A percentile compares a stretch with the other conserved stretches of the same genome.
Conservation (phyloP, 1,140 invertebrate species). For the Hestina assimilis region DNA sequence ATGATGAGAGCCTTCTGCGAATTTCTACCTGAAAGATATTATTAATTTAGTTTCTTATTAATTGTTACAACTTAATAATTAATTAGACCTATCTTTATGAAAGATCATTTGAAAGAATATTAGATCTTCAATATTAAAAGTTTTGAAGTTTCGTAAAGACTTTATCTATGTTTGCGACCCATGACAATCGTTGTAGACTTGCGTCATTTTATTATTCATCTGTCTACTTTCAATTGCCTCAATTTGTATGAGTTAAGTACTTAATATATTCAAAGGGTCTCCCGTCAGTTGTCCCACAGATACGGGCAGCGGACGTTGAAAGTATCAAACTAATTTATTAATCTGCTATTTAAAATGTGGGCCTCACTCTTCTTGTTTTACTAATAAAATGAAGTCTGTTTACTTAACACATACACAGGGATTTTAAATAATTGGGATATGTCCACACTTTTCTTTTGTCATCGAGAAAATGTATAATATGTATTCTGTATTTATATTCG, state of each 20-base stretch:
- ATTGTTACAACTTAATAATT: no score
- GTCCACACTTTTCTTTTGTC: neutral
- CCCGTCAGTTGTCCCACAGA: conserved; percentile 28
- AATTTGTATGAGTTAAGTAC: conserved; percentile 34
- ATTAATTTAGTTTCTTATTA: no score
- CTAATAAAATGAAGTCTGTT: neutral
- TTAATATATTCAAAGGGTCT: conserved; percentile 31
- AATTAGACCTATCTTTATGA: no score
- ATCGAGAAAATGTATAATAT: no score
- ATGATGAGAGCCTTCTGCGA: no score
- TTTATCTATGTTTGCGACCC: conserved; percentile 8
- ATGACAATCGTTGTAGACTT: conserved; percentile 17
- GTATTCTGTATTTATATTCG: neutral
- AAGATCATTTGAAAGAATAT: no score
- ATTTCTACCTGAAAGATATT: no score
- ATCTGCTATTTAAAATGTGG: conserved; percentile 3
- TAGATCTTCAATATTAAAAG: neutral
- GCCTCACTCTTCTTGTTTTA: neutral
- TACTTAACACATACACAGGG: neutral
- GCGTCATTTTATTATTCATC: conserved; percentile 27
- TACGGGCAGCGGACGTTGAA: conserved; percentile 17
- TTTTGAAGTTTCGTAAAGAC: conserved; percentile 1
- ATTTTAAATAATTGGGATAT: neutral
- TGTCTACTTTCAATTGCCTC: conserved; percentile 30
- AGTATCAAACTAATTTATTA: conserved; percentile 21